phyloP scores from a whole-genome alignment of 2,888 invertebrate genomes.

The Drosophila prolongata region DNA sequence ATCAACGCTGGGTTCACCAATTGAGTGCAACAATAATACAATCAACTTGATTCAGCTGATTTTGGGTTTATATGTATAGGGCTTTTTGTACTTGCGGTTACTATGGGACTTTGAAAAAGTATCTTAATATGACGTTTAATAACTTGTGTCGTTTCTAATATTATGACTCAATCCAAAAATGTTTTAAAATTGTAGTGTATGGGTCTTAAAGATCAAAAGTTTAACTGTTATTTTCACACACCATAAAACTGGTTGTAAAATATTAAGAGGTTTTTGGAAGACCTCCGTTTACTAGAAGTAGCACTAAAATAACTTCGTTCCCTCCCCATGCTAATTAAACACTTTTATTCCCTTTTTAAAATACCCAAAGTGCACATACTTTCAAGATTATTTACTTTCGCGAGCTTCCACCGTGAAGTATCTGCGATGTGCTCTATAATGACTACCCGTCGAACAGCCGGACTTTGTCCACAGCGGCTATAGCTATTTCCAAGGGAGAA shows the following conservation, averaged over 20 bases:
- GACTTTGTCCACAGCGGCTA: slow-evolving; percentile 29
- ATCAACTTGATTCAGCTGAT: background rate
- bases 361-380: background rate
- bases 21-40: slow-evolving; percentile 12
- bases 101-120: no score
- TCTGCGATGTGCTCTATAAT: slow-evolving; percentile 17
- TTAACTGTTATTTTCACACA: no score
- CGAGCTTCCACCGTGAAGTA: slow-evolving; percentile 7
- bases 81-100: no score
- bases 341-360: slow-evolving; percentile 4
- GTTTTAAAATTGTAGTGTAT: background rate
- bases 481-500: slow-evolving; percentile 12
- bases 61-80: background rate
- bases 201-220: background rate
- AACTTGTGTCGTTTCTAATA: no score
- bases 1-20: slow-evolving; percentile 6
- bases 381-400: slow-evolving; percentile 2
- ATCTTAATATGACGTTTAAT: no score
- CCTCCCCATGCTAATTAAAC: background rate
- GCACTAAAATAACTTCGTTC: background rate
- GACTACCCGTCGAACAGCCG: slow-evolving; percentile 21
- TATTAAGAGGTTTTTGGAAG: background rate
- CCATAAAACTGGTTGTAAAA: background rate
- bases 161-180: no score
- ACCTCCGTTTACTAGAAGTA: background rate